Percentiles rank a stretch among this genome's conserved stretches.
phyloP scores from a whole-genome alignment of 2,888 invertebrate species.

The Steinernema carpocapsae region DNA sequence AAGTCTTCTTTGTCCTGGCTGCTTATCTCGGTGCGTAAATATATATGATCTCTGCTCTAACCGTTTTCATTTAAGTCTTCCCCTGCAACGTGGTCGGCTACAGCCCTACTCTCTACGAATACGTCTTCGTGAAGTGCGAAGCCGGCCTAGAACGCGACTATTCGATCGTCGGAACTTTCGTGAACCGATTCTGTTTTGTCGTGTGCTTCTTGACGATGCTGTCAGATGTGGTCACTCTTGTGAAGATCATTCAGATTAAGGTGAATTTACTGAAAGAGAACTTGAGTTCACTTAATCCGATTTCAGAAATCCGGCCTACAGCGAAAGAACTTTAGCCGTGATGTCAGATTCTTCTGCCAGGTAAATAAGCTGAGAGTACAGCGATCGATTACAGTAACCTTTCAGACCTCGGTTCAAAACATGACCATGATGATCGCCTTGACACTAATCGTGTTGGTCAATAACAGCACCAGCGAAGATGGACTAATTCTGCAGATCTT shows the following conservation, averaged over 20 bases:
- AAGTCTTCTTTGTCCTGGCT: neutral
- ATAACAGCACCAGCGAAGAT: neutral
- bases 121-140: constrained; percentile 22
- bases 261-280: neutral
- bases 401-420: constrained; percentile 17
- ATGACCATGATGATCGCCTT: constrained; percentile 17
- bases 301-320: neutral
- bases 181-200: constrained; percentile 11
- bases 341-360: neutral
- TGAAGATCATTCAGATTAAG: neutral
- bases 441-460: neutral
- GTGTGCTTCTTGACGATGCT: neutral
- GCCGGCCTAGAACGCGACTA: neutral
- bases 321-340: neutral
- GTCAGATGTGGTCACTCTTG: neutral
- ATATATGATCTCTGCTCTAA: neutral
- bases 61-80: constrained; percentile 4
- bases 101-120: constrained; percentile 19
- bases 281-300: neutral
- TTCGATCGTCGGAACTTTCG: neutral
- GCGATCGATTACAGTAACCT: too few species aligned
- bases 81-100: constrained; percentile 8
- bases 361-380: too few species aligned
- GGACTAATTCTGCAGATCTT: neutral
- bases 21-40: neutral